Base-by-base conservation (phyloP, 2,113 vertebrate species). In the Girardinichthys multiradiatus region DNA sequence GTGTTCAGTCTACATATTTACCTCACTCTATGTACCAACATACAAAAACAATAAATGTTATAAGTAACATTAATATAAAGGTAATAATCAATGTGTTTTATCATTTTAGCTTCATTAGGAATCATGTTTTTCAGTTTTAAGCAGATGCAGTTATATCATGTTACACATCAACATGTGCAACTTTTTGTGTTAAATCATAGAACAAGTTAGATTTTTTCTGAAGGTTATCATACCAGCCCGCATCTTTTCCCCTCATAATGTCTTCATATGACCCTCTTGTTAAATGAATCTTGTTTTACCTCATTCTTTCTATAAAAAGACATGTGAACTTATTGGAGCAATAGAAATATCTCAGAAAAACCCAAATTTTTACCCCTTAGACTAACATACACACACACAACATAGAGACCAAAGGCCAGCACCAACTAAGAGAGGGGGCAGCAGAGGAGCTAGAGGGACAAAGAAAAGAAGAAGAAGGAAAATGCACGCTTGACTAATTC, bases 401-500 rank as follows among this genome's bases (percentile, higher is more conserved):
- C 63, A 60, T 45, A 30, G 63, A 72, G 70, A 67, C 61, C 63
- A 79, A 73, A 81, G 76, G 70, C 73, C 82, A 79, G 70, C 48
- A 57, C 76, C 64, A 88, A 89, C 86, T 91, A 90, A 89, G 89
- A 84, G 81, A 88, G 76, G 79, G 77, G 79, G 73, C 74, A 84
- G 80, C 68, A 83, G 78, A 77, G 74, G 80, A 72, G 79, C 24
- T 68, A 79, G 66, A 83, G 84, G 76, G 65, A 74, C 69, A 83
- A 84, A 86, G 85, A 92, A 89, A 80, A 33, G 39, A 74, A 77
- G 74, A 76, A 89, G 83, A 86, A 86, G 83, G 84, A 86, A 85
- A 89, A 79, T 86, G 71, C 79, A 92, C 62, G 86, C 91, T 86
- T 90, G 86, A 92, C 78, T 89, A 87, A 91, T 86, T 82, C 84